Conservation (phyloP, 2,113 vertebrate genomes). For the Antechinus stuartii region DNA sequence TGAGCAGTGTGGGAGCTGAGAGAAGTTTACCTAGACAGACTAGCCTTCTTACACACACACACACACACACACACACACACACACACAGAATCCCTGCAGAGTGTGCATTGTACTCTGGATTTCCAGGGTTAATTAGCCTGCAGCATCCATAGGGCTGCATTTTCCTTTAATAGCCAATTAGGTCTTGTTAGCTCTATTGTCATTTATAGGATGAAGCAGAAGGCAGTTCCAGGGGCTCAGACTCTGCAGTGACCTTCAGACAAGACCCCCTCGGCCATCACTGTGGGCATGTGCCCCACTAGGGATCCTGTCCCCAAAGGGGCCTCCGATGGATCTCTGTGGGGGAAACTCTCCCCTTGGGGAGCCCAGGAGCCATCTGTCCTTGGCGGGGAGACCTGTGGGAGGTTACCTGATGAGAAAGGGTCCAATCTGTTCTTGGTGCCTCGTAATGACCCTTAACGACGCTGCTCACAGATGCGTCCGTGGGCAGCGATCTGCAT, state of each 20-base stretch:
- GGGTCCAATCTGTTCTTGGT: background rate
- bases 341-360: background rate
- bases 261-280: fast-evolving
- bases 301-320: background rate
- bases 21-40: background rate
- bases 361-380: fast-evolving
- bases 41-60: background rate
- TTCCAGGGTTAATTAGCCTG: constrained; percentile 82
- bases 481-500: background rate
- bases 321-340: background rate
- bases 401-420: background rate
- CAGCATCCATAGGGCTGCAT: constrained; percentile 74
- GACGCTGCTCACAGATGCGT: fast-evolving
- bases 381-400: background rate
- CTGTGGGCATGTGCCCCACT: background rate
- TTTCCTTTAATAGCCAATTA: constrained; percentile 84
- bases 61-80: background rate
- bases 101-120: background rate
- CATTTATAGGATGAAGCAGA: constrained; percentile 77
- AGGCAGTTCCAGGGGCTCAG: constrained; percentile 59
- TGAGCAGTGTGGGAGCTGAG: fast-evolving
- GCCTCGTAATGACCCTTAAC: background rate
- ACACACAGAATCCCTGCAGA: constrained; percentile 12
- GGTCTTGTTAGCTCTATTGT: constrained; percentile 80
- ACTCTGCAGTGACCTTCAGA: constrained; percentile 10